These are phyloP conservation scores for Argyresthia goedartella DNA, from an alignment of 2,888 invertebrate species.

Conservation along the genomic window DNA sequence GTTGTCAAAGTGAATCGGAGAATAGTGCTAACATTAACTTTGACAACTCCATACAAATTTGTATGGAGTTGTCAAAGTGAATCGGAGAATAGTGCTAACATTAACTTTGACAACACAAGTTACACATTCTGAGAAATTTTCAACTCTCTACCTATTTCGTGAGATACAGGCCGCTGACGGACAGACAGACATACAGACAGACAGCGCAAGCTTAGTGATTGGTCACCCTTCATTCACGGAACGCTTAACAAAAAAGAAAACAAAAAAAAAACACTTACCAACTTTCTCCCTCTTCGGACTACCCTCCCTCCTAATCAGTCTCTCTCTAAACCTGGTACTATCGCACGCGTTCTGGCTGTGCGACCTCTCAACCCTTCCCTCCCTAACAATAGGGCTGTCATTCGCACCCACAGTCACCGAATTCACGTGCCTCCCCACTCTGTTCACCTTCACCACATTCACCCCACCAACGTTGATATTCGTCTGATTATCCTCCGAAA, in stretches of 20 bases:
- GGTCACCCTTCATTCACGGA: background rate
- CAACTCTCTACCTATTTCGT: too few relatives aligned
- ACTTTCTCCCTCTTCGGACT: conserved; percentile 40
- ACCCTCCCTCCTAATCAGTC: conserved; percentile 25
- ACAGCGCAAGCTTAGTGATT: background rate
- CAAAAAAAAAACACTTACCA: conserved; percentile 27
- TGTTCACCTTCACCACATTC: background rate
- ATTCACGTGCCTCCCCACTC: background rate
- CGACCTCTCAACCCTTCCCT: conserved; percentile 38
- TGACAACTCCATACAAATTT: too few relatives aligned
- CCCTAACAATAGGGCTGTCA: conserved; percentile 21
- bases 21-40: too few relatives aligned
- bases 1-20: too few relatives aligned
- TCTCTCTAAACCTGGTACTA: conserved; percentile 29
- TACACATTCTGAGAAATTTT: too few relatives aligned
- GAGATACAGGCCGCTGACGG: too few relatives aligned
- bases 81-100: too few relatives aligned
- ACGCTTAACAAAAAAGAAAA: background rate
- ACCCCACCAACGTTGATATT: background rate
- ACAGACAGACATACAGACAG: background rate
- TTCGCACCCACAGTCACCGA: conserved; percentile 12
- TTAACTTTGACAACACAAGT: background rate
- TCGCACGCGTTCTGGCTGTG: conserved; percentile 52
- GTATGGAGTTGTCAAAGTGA: too few relatives aligned
- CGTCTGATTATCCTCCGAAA: conserved; percentile 17